phyloP scores from a whole-genome alignment of 2,797 vertebrate species.

The Cercopithecus neglectus region DNA sequence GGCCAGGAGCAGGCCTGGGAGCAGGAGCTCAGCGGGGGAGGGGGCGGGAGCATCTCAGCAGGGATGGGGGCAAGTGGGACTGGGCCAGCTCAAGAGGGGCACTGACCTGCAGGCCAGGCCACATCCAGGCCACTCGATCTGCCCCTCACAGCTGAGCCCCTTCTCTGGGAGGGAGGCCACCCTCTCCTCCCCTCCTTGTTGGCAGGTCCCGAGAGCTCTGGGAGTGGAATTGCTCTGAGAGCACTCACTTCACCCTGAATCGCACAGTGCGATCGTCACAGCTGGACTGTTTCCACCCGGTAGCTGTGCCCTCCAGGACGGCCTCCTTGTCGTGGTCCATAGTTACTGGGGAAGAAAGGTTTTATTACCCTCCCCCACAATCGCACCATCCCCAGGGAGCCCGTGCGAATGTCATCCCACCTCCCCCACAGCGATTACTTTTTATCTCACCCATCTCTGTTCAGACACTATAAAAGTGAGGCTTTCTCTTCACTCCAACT shows the following conservation, averaged over 20 bases:
- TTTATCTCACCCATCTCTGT: background rate
- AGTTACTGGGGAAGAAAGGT: background rate
- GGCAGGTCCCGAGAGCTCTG: background rate
- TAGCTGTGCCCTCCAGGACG: background rate
- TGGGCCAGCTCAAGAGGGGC: background rate
- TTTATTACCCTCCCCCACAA: background rate
- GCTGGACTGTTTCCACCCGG: background rate
- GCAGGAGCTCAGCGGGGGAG: accelerated
- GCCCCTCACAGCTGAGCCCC: background rate
- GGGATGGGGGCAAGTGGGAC: background rate
- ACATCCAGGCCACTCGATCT: background rate
- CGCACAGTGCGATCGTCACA: background rate
- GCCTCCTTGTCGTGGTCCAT: background rate
- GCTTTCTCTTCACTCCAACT: background rate
- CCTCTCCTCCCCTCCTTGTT: background rate
- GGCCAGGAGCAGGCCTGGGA: background rate
- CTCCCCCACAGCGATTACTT: background rate
- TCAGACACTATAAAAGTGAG: background rate
- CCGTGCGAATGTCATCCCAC: background rate
- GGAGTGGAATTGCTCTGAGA: background rate
- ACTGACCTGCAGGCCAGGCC: background rate
- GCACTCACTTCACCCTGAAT: background rate
- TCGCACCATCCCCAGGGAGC: background rate
- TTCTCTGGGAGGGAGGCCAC: background rate
- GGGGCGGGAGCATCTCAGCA: background rate